Evolutionary conservation across 2,797 vertebrate species (phyloP).

Genomic region (Delichon dasypus): DNA sequence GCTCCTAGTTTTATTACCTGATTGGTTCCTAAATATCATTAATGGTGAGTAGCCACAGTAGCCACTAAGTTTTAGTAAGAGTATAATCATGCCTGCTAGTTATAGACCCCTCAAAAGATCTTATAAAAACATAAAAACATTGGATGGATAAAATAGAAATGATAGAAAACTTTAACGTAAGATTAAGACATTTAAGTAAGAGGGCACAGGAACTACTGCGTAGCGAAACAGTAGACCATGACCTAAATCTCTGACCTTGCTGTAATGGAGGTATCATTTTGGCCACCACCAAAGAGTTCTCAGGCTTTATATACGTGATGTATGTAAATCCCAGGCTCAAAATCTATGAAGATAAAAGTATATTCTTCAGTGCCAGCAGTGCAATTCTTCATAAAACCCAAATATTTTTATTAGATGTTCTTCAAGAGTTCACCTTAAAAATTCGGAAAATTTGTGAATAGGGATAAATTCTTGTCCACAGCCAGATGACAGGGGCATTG

Average conservation of each 20-base stretch:
- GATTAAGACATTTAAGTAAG: background rate
- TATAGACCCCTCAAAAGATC: background rate
- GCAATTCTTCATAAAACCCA: background rate
- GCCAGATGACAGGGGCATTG: background rate
- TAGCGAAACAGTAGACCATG: background rate
- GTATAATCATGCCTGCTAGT: background rate
- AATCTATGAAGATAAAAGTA: background rate
- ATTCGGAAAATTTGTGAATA: background rate
- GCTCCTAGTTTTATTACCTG: background rate
- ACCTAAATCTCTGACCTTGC: rapidly evolving
- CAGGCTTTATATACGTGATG: background rate
- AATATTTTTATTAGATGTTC: background rate
- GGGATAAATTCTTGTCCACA: background rate
- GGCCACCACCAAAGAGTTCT: background rate
- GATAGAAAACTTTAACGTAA: background rate
- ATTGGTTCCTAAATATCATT: background rate
- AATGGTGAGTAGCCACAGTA: background rate
- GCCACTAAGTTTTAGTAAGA: background rate
- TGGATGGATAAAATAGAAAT: background rate
- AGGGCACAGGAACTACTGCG: background rate
- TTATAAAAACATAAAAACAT: background rate
- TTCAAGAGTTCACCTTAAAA: background rate
- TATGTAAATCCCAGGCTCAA: background rate
- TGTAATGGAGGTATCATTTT: background rate
- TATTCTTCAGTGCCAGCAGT: background rate